Percentiles rank a stretch among this genome's conserved stretches.
phyloP scores from a whole-genome alignment of 2,113 vertebrate species.

The Daphoenositta chrysoptera region DNA sequence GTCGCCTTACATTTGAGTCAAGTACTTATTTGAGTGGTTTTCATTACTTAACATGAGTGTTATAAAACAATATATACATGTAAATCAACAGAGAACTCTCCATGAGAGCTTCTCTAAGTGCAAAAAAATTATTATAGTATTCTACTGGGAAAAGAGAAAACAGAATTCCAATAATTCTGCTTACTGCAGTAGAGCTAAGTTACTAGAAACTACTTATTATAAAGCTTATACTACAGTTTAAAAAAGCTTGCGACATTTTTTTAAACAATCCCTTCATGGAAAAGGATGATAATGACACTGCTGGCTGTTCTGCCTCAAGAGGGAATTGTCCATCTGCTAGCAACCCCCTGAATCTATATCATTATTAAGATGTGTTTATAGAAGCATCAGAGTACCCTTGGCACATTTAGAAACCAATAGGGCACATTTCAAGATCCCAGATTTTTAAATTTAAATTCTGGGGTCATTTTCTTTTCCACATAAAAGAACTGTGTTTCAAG shows the following conservation, averaged over 20 bases:
- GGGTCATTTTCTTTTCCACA: neutral
- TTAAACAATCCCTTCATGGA: neutral
- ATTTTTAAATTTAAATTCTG: constrained; percentile 1
- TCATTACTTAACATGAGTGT: neutral
- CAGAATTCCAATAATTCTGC: neutral
- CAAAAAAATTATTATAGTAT: neutral
- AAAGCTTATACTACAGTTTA: neutral
- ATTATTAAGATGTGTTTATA: neutral
- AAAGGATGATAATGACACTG: neutral
- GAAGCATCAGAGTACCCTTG: neutral
- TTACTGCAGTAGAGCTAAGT: neutral
- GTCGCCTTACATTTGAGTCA: neutral
- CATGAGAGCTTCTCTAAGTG: neutral
- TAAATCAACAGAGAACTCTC: neutral
- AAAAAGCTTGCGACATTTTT: neutral
- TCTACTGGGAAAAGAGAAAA: neutral
- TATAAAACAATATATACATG: neutral
- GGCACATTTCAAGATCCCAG: neutral
- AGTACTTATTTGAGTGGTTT: neutral
- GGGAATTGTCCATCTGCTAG: neutral
- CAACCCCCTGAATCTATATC: neutral
- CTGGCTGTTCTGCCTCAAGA: neutral
- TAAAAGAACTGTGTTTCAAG: constrained; percentile 23
- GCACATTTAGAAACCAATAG: neutral
- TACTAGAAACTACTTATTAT: neutral